Evolutionary conservation across 2,797 vertebrate genomes (phyloP), one percentile per base, ranked within the genome.

Genomic region (Pseudochirops cupreus): DNA sequence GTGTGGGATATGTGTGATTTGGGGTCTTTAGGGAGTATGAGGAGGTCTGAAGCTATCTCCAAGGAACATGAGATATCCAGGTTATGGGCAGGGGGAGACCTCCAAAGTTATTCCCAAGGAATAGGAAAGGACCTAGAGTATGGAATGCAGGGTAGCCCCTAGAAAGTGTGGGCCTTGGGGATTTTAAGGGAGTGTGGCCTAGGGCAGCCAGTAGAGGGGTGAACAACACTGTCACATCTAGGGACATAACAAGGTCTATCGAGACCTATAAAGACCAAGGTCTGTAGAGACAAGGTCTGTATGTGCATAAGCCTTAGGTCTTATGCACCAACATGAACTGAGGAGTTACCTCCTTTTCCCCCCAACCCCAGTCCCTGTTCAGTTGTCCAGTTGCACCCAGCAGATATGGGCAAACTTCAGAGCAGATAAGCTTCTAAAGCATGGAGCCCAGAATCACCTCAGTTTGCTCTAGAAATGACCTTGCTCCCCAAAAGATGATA

Each of bases 381-480:
- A 16, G 33, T 59, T 91, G 58, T 46, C 59, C 93, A 91, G 91
- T 29, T 13, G 62, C 95, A 92, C 91, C 53, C 90, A 82, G 67
- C n/a, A 82, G n/a, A 82, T 82, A 46, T 39, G 67, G 18, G n/a
- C 74, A 87, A 39, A 9, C 21, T 46, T 87, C 74, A 50, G 39
- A 26, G 74, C 18, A 87, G 24, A 87, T 1, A 87, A 87, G 62
- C 50, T 0, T 16, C 39, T 53, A 55, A 74, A 39, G 52, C 62
- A 13, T 56, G 52, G n/a, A 16, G 55, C 92, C 92, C 50, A 95
- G 54, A 52, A 96, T 56, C 59, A 94, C 90, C 91, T 91, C 21
- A 59, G 92, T 93, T 59, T 57, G 55, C 62, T 56, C 94, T 56
- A 56, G 67, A 95, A 57, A 89, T 95, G 91, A 96, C 24, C 53